Conservation (phyloP, 1,140 invertebrate genomes). For the Battus philenor region DNA sequence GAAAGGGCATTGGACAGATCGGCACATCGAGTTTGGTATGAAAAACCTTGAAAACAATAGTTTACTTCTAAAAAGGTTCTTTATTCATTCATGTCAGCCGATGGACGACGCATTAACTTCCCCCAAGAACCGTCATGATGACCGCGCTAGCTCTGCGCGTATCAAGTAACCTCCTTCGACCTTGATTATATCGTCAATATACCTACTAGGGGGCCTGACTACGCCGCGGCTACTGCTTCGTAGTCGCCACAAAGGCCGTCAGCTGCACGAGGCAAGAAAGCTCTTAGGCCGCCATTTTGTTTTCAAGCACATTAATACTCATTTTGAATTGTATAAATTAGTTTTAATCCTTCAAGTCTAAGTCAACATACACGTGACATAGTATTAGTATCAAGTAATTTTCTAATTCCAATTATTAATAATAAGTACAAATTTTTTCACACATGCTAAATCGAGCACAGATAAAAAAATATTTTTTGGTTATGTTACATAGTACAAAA, state of each 20-base stretch:
- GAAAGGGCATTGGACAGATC: constrained; percentile 47
- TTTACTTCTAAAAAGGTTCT: not conserved
- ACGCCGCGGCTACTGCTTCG: too few relatives aligned
- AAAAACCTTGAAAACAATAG: constrained; percentile 16
- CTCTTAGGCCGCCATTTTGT: too few relatives aligned
- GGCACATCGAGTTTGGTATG: constrained; percentile 70
- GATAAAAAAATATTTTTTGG: constrained; percentile 14
- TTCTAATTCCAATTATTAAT: constrained; percentile 13
- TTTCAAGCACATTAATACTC: constrained; percentile 14
- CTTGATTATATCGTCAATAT: too few relatives aligned
- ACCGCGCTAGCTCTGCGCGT: too few relatives aligned
- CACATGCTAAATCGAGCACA: too few relatives aligned
- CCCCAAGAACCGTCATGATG: too few relatives aligned
- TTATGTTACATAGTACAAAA: constrained; percentile 41
- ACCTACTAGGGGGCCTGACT: too few relatives aligned
- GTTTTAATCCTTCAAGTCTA: constrained; percentile 12
- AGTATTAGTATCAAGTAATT: constrained; percentile 6
- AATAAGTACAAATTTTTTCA: constrained; percentile 16
- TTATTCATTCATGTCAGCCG: constrained; percentile 8
- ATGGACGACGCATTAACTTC: too few relatives aligned
- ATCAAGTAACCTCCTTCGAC: too few relatives aligned
- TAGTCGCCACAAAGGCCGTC: too few relatives aligned
- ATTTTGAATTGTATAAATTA: constrained; percentile 6
- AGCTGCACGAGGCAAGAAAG: too few relatives aligned
- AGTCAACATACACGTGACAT: constrained; percentile 19